These are phyloP conservation scores for Uria lomvia DNA, from an alignment of 2,113 vertebrate genomes.

Conservation along the genomic window DNA sequence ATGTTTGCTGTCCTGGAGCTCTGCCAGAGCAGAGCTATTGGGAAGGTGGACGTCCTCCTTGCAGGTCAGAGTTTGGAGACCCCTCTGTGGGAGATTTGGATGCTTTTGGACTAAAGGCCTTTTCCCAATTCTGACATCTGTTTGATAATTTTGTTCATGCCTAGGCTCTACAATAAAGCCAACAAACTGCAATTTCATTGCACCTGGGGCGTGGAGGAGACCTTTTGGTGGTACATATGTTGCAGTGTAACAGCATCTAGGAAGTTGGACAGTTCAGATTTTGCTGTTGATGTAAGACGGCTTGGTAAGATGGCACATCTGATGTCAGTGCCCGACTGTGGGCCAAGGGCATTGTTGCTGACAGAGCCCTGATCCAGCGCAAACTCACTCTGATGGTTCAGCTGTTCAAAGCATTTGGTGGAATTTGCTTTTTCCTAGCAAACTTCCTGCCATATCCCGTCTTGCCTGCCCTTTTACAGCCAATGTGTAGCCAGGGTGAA, in stretches of 20 bases:
- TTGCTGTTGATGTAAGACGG: not conserved
- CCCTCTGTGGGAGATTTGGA: not conserved
- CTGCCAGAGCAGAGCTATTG: not conserved
- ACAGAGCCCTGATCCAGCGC: not conserved
- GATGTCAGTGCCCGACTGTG: fast-evolving
- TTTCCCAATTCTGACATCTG: not conserved
- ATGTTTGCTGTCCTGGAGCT: not conserved
- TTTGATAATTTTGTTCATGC: not conserved
- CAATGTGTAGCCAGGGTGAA: not conserved
- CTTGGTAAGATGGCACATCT: not conserved
- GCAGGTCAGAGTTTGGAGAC: not conserved
- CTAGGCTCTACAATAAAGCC: not conserved
- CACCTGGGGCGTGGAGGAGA: not conserved
- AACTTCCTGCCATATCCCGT: not conserved
- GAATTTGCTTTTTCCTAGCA: slow-evolving; percentile 8
- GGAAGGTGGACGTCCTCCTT: not conserved
- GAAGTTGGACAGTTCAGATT: not conserved
- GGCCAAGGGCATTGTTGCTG: not conserved
- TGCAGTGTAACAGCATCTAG: not conserved
- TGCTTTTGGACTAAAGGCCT: not conserved
- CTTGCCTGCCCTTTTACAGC: not conserved
- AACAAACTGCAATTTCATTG: not conserved
- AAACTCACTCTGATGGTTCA: not conserved
- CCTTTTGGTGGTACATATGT: not conserved
- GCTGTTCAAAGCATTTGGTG: not conserved